phyloP scores from a whole-genome alignment of 2,797 vertebrate species.

The Babyrousa celebensis region DNA sequence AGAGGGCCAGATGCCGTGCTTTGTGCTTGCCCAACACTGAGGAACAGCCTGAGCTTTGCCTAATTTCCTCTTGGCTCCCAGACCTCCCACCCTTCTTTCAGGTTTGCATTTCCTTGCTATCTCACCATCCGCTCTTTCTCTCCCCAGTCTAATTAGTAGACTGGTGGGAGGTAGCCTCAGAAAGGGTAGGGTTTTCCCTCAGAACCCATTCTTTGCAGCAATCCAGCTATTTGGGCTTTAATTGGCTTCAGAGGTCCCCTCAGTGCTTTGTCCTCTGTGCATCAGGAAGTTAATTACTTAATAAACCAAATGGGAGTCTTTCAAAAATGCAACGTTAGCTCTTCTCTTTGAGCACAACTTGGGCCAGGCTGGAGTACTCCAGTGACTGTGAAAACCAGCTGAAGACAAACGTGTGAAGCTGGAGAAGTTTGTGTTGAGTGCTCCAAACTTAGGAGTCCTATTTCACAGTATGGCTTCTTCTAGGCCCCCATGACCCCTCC shows the following conservation, averaged over 20 bases:
- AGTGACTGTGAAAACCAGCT: conserved; percentile 8
- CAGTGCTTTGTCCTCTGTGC: conserved; percentile 78
- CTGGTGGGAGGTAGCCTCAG: conserved; percentile 69
- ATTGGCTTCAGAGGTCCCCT: conserved; percentile 75
- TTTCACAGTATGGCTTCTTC: conserved; percentile 12
- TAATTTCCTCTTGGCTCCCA: conserved; percentile 61
- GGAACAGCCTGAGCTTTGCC: not conserved
- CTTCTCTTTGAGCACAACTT: conserved; percentile 64
- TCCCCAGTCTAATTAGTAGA: conserved; percentile 77
- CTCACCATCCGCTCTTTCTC: not conserved
- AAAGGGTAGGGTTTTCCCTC: conserved; percentile 61
- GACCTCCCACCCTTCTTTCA: not conserved
- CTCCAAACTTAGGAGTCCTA: not conserved
- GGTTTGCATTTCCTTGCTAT: conserved; percentile 64
- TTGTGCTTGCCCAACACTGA: conserved; percentile 48
- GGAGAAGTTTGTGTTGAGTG: conserved; percentile 24
- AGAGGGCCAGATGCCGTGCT: not conserved
- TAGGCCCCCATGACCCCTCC: not conserved
- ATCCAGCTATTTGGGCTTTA: conserved; percentile 81
- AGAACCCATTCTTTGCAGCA: conserved; percentile 71
- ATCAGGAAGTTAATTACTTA: conserved; percentile 83
- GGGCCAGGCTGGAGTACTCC: not conserved
- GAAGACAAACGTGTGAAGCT: conserved; percentile 33
- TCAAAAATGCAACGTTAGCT: conserved; percentile 61
- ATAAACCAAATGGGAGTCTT: conserved; percentile 79